A percentile compares a stretch with the other conserved stretches of the same genome.
These are phyloP conservation scores for Corapipo altera DNA, from an alignment of 2,113 vertebrate species.

Conservation along the genomic window DNA sequence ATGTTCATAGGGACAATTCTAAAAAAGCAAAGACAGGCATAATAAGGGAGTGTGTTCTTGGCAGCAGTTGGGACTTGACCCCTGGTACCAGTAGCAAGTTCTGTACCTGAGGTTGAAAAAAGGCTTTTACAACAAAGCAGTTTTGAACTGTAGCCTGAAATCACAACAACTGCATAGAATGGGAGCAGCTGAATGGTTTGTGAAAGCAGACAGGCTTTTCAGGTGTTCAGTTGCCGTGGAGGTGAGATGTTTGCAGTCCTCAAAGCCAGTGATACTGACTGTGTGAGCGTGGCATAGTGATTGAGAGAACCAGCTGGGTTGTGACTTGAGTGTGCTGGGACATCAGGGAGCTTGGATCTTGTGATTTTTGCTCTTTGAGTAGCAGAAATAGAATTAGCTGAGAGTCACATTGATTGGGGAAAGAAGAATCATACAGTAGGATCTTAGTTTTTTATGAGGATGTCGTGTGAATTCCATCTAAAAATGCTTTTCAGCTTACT, in stretches of 20 bases:
- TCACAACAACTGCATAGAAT: background rate
- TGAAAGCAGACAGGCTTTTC: background rate
- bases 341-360: background rate
- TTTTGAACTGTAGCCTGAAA: background rate
- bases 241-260: background rate
- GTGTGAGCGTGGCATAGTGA: background rate
- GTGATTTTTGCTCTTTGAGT: background rate
- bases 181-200: background rate
- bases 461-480: background rate
- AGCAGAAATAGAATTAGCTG: background rate
- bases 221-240: background rate
- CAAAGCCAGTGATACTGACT: background rate
- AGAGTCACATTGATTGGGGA: background rate
- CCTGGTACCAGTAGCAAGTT: background rate
- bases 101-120: background rate
- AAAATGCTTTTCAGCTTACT: background rate
- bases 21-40: background rate
- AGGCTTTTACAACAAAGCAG: background rate
- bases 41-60: background rate
- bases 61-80: background rate
- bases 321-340: background rate
- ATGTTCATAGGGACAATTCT: background rate
- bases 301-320: background rate
- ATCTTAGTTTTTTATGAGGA: background rate
- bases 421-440: background rate